Evolutionary conservation across 2,888 invertebrate genomes (phyloP), one percentile per base, ranked within the genome.

Genomic region (Ptilodon capucinus): DNA sequence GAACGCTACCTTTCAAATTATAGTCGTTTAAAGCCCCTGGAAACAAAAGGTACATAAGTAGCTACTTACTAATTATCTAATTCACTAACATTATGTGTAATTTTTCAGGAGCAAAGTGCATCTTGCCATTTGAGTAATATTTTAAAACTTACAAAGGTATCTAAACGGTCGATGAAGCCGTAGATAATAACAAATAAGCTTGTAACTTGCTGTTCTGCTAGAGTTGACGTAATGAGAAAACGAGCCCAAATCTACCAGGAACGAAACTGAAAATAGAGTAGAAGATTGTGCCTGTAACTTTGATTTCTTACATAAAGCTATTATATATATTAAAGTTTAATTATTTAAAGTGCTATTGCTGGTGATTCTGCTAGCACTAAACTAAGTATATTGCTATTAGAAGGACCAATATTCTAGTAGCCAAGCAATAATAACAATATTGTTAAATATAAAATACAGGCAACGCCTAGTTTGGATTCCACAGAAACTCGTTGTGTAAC

Each of bases 151-250:
- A 79, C 79, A 74, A 4, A 87, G 65, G 48, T 80, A 87, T 48
- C 59, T 59, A 7, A 83, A 72, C 0, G 87, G 85, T 30, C 86
- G 68, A 48, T 85, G 81, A 23, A 88, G 56, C 0, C 87, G 76
- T 3, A 80, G 14, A 46, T 76, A 83, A 54, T 86, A 87, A 28
- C 76, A 79, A 1, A 48, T 0, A 1, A 78, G 47, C 46, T 74
- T 78, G 18, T 68, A 58, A 13, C 41, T 17, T 0, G 44, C 42
- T 2, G 43, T 44, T 1, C 43, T 17, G 4, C 35, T 54, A 1
- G 51, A 45, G 50, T 38, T 54, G 0, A 54, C 47, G 51, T 77
- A 81, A 52, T 85, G 80, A 0, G 69, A 46, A 49, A 72, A 87
- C 4, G 84, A 68, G 1, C 56, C 4, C 6, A 77, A 11, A 36